Percentiles rank a stretch among this genome's conserved stretches.
These are phyloP conservation scores for Polyergus mexicanus DNA, from an alignment of 1,140 invertebrate genomes.

Conservation along the genomic window DNA sequence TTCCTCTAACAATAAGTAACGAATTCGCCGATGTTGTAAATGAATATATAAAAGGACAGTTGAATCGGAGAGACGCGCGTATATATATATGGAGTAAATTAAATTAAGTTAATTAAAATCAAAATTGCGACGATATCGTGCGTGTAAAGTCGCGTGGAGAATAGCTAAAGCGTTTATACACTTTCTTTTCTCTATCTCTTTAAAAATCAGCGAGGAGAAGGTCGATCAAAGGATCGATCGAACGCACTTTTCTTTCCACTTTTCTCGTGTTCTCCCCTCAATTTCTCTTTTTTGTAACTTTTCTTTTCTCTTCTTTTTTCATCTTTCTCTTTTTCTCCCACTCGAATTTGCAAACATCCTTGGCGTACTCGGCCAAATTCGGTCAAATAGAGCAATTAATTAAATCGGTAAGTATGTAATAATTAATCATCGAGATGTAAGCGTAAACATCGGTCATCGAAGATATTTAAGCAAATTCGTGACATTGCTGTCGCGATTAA, in stretches of 20 bases:
- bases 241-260: not conserved
- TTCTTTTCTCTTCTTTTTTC: not conserved
- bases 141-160: not conserved
- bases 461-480: slow-evolving; percentile 44
- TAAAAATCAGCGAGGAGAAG: not conserved
- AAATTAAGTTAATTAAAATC: slow-evolving; percentile 37
- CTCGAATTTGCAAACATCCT: slow-evolving; percentile 55
- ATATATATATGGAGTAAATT: not conserved
- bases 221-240: slow-evolving; percentile 21
- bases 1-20: not conserved
- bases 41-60: not conserved
- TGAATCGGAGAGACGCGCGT: not conserved
- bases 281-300: not conserved
- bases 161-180: not conserved
- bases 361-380: slow-evolving; percentile 73
- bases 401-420: slow-evolving; percentile 61
- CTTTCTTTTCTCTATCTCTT: not conserved
- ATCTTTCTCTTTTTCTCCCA: not conserved
- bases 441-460: slow-evolving; percentile 54
- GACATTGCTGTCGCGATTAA: slow-evolving; percentile 29
- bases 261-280: not conserved
- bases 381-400: slow-evolving; percentile 72
- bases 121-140: not conserved
- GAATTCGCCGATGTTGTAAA: not conserved
- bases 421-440: slow-evolving; percentile 50